These are phyloP conservation scores for Oryzias curvinotus DNA, from an alignment of 2,113 vertebrate genomes.

Conservation along the genomic window DNA sequence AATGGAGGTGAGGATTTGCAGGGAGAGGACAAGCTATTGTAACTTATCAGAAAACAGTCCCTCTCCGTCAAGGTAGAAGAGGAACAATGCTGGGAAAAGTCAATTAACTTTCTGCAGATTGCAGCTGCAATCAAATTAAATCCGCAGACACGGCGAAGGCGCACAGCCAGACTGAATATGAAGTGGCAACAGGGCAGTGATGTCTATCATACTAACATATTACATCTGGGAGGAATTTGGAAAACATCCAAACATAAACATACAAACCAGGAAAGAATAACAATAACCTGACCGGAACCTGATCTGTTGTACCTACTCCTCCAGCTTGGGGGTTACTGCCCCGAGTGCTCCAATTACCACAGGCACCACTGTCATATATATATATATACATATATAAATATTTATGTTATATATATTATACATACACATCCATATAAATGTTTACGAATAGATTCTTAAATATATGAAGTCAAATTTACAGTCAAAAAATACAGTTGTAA, in stretches of 20 bases:
- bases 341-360: too few species aligned
- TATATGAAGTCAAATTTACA: too few species aligned
- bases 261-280: neutral
- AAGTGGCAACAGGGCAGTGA: conserved; percentile 49
- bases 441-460: too few species aligned
- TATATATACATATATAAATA: too few species aligned
- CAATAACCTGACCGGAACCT: neutral
- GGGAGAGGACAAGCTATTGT: conserved; percentile 25
- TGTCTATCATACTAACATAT: conserved; percentile 43
- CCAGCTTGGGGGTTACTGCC: too few species aligned
- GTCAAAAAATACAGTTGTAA: too few species aligned
- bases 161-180: conserved; percentile 66
- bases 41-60: conserved; percentile 47
- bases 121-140: conserved; percentile 76
- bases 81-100: conserved; percentile 67
- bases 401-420: too few species aligned
- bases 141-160: conserved; percentile 64
- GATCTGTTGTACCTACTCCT: too few species aligned
- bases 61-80: conserved; percentile 52
- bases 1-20: conserved; percentile 14
- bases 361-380: too few species aligned
- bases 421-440: too few species aligned
- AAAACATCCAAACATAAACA: conserved; percentile 34
- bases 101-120: conserved; percentile 77
- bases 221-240: conserved; percentile 31